These are phyloP conservation scores for Pteropus rufus DNA, from an alignment of 2,797 vertebrate genomes.

Conservation along the genomic window DNA sequence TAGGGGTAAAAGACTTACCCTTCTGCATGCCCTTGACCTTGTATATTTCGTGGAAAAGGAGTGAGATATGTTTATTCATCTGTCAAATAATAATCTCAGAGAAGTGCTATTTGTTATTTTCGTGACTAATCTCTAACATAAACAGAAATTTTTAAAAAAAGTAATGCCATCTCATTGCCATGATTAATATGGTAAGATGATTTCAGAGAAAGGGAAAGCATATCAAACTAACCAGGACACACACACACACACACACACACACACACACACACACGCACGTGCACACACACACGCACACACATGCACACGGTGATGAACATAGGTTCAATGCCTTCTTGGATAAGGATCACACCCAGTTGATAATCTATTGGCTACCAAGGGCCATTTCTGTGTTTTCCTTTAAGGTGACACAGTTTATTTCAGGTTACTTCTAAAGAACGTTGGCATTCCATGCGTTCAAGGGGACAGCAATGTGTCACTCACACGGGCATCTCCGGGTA, in stretches of 20 bases:
- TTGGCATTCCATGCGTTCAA: slow-evolving; percentile 60
- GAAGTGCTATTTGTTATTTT: slow-evolving; percentile 42
- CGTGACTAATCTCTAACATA: slow-evolving; percentile 44
- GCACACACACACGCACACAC: not conserved
- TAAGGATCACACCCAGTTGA: slow-evolving; percentile 66
- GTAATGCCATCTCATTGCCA: slow-evolving; percentile 44
- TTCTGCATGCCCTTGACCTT: not conserved
- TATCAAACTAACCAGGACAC: not conserved
- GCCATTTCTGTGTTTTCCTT: slow-evolving; percentile 66
- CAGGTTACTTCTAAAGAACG: not conserved
- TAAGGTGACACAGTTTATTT: slow-evolving; percentile 28
- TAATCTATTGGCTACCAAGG: slow-evolving; percentile 72
- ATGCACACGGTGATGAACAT: slow-evolving; percentile 39
- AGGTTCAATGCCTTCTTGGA: slow-evolving; percentile 50
- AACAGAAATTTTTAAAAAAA: not conserved
- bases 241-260: not conserved
- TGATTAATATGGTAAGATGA: slow-evolving; percentile 53
- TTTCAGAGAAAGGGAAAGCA: slow-evolving; percentile 3
- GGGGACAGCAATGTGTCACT: slow-evolving; percentile 63
- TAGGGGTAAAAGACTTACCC: not conserved
- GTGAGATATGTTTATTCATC: slow-evolving; percentile 53
- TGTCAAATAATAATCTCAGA: slow-evolving; percentile 51
- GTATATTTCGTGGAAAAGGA: not conserved
- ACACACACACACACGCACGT: not conserved
- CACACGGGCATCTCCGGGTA: slow-evolving; percentile 27